Evolutionary conservation across 30 jellyfish, hydroid and myxozoan genomes (phyloP).

Genomic region (Mastigias papua): DNA sequence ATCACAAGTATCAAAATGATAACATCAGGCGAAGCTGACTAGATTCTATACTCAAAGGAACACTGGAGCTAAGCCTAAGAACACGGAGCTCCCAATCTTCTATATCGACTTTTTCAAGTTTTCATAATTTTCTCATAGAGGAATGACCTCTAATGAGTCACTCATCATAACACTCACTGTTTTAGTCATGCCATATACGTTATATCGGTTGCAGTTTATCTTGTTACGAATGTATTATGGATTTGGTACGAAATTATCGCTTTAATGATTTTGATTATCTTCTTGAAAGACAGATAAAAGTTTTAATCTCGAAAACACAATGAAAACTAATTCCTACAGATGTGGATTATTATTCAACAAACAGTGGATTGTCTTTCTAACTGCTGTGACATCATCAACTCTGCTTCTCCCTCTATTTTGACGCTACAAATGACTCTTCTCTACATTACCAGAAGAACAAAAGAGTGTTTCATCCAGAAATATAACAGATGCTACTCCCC

Average conservation of each 20-base stretch:
- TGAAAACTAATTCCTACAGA: neutral
- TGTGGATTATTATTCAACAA: neutral
- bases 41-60: too few relatives aligned
- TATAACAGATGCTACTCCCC: too few relatives aligned
- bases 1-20: too few relatives aligned
- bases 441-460: neutral
- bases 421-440: neutral
- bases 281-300: neutral
- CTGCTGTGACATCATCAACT: neutral
- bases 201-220: neutral
- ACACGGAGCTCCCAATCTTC: too few relatives aligned
- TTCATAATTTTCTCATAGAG: too few relatives aligned
- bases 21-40: too few relatives aligned
- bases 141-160: too few relatives aligned
- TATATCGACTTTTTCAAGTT: too few relatives aligned
- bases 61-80: too few relatives aligned
- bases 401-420: neutral
- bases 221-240: neutral
- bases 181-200: neutral
- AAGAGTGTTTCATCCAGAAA: neutral
- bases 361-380: neutral
- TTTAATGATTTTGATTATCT: constrained; percentile 1
- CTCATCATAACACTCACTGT: too few relatives aligned
- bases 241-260: neutral
- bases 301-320: neutral